Conservation (phyloP, 2,113 vertebrate genomes). For the Hemicordylus capensis region DNA sequence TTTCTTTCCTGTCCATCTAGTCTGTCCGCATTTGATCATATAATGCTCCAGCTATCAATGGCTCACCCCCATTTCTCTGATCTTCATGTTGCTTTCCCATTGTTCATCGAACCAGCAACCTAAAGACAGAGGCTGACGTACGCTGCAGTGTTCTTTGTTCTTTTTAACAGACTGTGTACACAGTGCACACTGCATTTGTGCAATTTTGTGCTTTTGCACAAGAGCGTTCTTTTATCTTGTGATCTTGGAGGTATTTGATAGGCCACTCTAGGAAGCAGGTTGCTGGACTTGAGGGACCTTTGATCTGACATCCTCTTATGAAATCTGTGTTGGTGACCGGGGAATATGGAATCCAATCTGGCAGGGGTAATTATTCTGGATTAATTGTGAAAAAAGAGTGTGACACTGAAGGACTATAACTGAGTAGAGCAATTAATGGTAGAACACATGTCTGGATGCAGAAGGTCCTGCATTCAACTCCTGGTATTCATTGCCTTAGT, state of each 20-base stretch:
- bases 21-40: not conserved
- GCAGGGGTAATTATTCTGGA: not conserved
- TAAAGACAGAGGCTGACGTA: no score
- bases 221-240: no score
- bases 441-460: not conserved
- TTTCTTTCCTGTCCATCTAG: slow-evolving; percentile 17
- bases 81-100: not conserved
- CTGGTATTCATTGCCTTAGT: not conserved
- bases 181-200: no score
- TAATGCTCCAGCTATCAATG: not conserved
- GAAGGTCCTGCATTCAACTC: not conserved
- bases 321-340: no score
- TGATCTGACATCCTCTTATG: no score
- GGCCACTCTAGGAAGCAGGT: no score
- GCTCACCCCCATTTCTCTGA: not conserved
- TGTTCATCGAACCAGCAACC: not conserved
- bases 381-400: not conserved
- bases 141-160: no score
- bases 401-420: not conserved
- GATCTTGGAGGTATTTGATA: no score
- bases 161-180: no score
- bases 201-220: no score
- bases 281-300: no score
- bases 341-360: not conserved
- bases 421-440: not conserved